Evolutionary conservation across 2,888 invertebrate species (phyloP), one percentile per base, ranked within the genome.

Genomic region (Chesias legatella): DNA sequence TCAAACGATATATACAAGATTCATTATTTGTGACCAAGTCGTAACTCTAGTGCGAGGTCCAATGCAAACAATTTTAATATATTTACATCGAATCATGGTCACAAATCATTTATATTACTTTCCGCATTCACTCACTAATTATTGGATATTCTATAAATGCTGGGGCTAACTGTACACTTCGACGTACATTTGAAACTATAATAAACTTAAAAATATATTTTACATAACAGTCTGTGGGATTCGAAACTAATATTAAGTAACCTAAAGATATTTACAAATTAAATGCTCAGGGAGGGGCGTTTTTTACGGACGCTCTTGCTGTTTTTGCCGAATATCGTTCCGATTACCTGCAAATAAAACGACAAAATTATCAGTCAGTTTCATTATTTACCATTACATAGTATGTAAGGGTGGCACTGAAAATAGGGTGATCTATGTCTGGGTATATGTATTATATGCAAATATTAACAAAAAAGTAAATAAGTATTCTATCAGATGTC

Each of bases 251-350:
- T 43, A 43, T 53, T 58, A 53, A 57, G 54, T 61, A 58, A 49
- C 55, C 55, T 60, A 56, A n/a, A 53, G 46, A 50, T 53, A n/a
- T 53, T 24, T 36, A 46, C 20, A 47, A 40, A 43, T 90, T 90
- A 94, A 89, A 94, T 94, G 76, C 93, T 94, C 56, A 94, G 88
- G 25, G 94, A 94, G 13, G 94, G 94, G 61, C 94, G 88, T 84
- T 94, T 94, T 86, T 94, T 94, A 55, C 94, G 84, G 58, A 94
- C 93, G 52, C 91, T 92, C 70, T 93, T 93, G 61, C 91, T 93
- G 75, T 93, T 94, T 79, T 93, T 94, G 27, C 94, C 94, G 67
- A 94, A 94, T 76, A 94, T 94, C 75, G 93, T 94, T 35, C 94
- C 94, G 64, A 94, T 90, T 56, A 90, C 90, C 90, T 90, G 82